Evolutionary conservation across 2,113 vertebrate genomes (phyloP).

Genomic region (Nanorana parkeri): DNA sequence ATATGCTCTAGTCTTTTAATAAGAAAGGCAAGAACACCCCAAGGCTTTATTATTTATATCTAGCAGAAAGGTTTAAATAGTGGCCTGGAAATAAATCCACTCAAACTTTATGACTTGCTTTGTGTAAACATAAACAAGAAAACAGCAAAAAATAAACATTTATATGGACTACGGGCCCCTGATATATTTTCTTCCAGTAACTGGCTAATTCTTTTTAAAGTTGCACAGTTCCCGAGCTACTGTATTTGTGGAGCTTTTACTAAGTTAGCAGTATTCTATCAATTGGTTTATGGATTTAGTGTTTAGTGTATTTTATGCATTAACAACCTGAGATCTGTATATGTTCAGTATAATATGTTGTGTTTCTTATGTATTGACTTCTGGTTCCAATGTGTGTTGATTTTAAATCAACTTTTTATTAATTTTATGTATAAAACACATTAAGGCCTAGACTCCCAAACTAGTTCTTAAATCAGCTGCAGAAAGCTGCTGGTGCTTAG

Average conservation of each 20-base stretch:
- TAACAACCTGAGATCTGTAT: not conserved
- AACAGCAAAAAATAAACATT: constrained; percentile 55
- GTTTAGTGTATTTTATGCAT: no score
- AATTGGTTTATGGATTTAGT: not conserved
- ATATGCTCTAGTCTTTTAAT: constrained; percentile 53
- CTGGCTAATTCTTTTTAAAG: constrained; percentile 44
- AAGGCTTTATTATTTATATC: constrained; percentile 58
- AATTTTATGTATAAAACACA: no score
- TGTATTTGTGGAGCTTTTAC: constrained; percentile 23
- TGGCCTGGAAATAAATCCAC: constrained; percentile 54
- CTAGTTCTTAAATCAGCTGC: no score
- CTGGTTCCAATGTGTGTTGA: not conserved
- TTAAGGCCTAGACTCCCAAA: no score
- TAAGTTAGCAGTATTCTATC: not conserved
- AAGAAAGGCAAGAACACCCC: constrained; percentile 54
- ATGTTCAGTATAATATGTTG: not conserved
- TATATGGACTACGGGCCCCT: constrained; percentile 50
- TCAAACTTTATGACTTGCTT: constrained; percentile 51
- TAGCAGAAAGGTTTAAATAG: constrained; percentile 54
- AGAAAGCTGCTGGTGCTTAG: no score
- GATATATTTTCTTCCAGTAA: constrained; percentile 39
- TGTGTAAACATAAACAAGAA: constrained; percentile 52
- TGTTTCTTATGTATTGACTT: constrained; percentile 10
- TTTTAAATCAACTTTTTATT: no score
- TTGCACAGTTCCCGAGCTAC: not conserved